These are phyloP conservation scores for Dasysyrphus tricinctus DNA, from an alignment of 2,888 invertebrate species.

Conservation along the genomic window DNA sequence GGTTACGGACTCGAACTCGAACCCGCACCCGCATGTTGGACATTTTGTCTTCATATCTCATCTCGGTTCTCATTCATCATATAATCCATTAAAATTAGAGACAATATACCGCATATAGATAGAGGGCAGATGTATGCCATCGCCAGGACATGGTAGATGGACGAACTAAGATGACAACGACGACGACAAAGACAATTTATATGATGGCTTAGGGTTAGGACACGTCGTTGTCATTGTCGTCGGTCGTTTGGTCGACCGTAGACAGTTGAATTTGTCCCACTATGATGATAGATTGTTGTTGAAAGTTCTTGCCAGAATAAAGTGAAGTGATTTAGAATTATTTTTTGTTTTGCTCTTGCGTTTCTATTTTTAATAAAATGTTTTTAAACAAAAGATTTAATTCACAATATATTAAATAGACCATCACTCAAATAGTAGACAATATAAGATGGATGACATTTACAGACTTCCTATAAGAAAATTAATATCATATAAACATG, in stretches of 20 bases:
- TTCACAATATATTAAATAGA: background rate
- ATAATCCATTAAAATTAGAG: constrained; percentile 72
- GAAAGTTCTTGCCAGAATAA: constrained; percentile 21
- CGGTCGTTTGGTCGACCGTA: constrained; percentile 48
- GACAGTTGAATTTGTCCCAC: constrained; percentile 71
- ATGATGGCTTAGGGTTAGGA: constrained; percentile 65
- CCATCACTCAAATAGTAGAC: background rate
- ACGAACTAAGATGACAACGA: constrained; percentile 22
- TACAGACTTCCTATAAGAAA: too few relatives aligned
- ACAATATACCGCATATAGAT: constrained; percentile 66
- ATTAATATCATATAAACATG: too few relatives aligned
- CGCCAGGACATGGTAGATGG: constrained; percentile 15
- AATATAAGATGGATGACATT: background rate
- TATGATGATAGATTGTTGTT: constrained; percentile 61
- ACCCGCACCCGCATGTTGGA: constrained; percentile 27
- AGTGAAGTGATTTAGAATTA: constrained; percentile 49
- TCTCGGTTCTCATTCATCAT: constrained; percentile 72
- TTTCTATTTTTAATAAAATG: background rate
- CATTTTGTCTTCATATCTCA: constrained; percentile 72
- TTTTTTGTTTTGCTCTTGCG: constrained; percentile 6
- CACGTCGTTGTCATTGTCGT: background rate
- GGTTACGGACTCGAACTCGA: background rate
- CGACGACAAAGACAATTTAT: constrained; percentile 57
- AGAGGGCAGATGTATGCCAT: constrained; percentile 56
- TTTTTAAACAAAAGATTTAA: constrained; percentile 9